A percentile compares a stretch with the other conserved stretches of the same genome.
Conservation (phyloP, 2,888 invertebrate genomes). For the Lasius platythorax region DNA sequence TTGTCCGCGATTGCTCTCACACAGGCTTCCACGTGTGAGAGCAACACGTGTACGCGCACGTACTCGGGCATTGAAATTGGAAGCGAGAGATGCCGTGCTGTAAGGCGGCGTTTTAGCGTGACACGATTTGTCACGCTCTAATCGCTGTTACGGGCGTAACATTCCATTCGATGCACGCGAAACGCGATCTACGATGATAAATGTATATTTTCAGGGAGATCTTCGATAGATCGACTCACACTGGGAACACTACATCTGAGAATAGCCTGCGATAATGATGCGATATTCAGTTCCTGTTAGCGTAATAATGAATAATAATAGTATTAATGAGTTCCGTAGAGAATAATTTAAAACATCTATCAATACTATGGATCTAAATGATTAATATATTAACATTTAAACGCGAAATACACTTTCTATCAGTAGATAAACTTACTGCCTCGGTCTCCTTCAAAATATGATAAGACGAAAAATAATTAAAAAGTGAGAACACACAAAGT, state of each 20-base stretch:
- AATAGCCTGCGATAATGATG: not conserved
- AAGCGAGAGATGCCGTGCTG: conserved; percentile 54
- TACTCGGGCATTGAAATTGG: conserved; percentile 48
- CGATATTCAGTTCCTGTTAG: not conserved
- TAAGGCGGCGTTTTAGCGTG: conserved; percentile 69
- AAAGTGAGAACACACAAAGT: not conserved
- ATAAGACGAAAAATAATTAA: conserved; percentile 23
- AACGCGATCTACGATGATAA: not conserved
- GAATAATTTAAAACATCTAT: not conserved
- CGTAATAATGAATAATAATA: conserved; percentile 1
- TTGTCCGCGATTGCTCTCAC: conserved; percentile 48
- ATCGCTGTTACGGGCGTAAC: conserved; percentile 45
- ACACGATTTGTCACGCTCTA: conserved; percentile 68
- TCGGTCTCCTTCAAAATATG: not conserved
- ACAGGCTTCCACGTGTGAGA: conserved; percentile 33
- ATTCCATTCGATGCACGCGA: conserved; percentile 4
- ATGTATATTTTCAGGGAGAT: conserved; percentile 17
- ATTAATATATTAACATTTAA: not conserved
- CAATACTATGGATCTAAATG: not conserved
- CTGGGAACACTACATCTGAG: not conserved
- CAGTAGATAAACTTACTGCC: not conserved
- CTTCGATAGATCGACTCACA: no score
- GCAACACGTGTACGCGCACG: conserved; percentile 32
- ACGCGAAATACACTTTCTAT: not conserved
- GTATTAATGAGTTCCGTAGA: not conserved